Evolutionary conservation across 1,140 invertebrate species (phyloP).

Genomic region (Diuraphis noxia): DNA sequence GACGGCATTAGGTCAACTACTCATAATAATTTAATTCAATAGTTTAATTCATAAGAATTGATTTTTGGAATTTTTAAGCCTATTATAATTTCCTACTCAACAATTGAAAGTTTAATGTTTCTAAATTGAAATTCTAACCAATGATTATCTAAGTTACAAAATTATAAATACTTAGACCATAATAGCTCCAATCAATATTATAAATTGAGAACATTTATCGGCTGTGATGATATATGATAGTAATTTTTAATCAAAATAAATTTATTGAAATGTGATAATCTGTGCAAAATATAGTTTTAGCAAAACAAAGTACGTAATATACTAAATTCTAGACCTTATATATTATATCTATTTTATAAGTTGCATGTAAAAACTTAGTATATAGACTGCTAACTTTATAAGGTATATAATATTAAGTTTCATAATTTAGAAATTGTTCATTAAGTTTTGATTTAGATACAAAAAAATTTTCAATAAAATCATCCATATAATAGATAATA

Average conservation of each 20-base stretch:
- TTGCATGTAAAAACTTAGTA: not conserved
- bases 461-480: not conserved
- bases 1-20: not conserved
- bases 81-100: not conserved
- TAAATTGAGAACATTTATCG: no score
- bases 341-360: no score
- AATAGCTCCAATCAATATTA: no score
- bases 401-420: not conserved
- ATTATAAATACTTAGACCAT: no score
- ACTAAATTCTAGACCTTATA: no score
- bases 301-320: no score
- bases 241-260: no score
- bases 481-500: not conserved
- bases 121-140: not conserved
- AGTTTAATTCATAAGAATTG: not conserved
- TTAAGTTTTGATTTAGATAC: not conserved
- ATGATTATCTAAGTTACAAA: not conserved
- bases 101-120: not conserved
- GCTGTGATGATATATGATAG: no score
- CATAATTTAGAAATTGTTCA: not conserved
- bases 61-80: not conserved
- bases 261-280: no score
- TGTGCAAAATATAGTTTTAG: no score
- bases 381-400: not conserved
- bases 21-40: no score